Conservation (phyloP, 2,888 invertebrate species). For the Xylota segnis region DNA sequence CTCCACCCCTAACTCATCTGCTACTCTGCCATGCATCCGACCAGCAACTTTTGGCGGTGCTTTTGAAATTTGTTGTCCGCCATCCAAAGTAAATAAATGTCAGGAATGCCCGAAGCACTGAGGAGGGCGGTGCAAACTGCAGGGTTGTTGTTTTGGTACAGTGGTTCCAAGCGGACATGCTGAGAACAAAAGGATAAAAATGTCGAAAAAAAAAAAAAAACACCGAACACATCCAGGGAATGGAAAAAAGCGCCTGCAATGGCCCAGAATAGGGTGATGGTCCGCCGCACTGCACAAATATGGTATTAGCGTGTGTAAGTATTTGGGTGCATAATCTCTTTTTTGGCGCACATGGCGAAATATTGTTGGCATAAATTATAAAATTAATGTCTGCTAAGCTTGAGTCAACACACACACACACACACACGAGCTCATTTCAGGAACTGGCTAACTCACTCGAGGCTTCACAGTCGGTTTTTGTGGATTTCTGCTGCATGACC, state of each 20-base stretch:
- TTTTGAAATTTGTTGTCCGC: conserved; percentile 74
- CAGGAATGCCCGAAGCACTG: conserved; percentile 51
- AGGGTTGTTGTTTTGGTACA: conserved; percentile 72
- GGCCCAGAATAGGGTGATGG: conserved; percentile 62
- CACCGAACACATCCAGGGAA: conserved; percentile 7
- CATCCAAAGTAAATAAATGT: conserved; percentile 76
- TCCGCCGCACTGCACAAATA: conserved; percentile 76
- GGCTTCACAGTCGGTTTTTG: conserved; percentile 73
- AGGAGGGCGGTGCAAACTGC: conserved; percentile 44
- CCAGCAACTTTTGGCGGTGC: conserved; percentile 72
- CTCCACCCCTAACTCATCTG: conserved; percentile 54
- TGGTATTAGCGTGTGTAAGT: conserved; percentile 74
- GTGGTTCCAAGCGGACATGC: conserved; percentile 71
- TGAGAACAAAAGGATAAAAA: conserved; percentile 72
- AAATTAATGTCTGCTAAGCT: conserved; percentile 76
- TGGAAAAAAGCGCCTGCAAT: conserved; percentile 58
- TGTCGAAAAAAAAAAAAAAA: conserved; percentile 21
- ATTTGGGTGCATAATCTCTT: conserved; percentile 74
- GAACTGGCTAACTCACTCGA: conserved; percentile 67
- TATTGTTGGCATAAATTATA: conserved; percentile 77
- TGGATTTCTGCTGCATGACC: conserved; percentile 75
- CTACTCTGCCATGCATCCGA: conserved; percentile 36
- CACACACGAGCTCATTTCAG: conserved; percentile 37
- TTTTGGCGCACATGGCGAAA: conserved; percentile 77
- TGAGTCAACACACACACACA: conserved; percentile 65